phyloP scores from a whole-genome alignment of 2,113 vertebrate species.

The Opisthocomus hoazin region DNA sequence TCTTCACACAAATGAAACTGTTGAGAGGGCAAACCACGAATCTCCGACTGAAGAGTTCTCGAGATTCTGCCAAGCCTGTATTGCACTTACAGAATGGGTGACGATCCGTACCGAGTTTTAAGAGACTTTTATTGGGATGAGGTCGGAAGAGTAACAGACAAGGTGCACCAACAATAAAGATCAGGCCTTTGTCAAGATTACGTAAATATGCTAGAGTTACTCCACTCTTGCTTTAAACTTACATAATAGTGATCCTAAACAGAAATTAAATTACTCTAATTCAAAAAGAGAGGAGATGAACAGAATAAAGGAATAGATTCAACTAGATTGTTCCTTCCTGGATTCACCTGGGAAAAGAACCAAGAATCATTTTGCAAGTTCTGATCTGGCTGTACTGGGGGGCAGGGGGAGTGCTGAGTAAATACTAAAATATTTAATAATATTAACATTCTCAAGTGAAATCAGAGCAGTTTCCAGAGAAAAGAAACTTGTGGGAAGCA shows the following conservation, averaged over 20 bases:
- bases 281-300: neutral
- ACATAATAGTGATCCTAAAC: neutral
- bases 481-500: conserved; percentile 27
- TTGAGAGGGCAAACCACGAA: neutral
- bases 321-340: neutral
- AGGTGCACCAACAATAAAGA: neutral
- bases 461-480: neutral
- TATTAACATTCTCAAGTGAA: conserved; percentile 5
- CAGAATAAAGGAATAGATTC: neutral
- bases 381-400: neutral
- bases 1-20: neutral
- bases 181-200: neutral
- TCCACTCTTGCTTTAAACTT: neutral
- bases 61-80: neutral
- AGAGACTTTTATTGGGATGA: neutral
- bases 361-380: neutral
- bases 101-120: neutral
- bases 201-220: neutral
- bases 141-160: neutral
- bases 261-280: neutral
- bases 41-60: neutral
- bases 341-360: neutral
- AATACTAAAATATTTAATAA: neutral
- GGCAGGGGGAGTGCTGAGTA: neutral
- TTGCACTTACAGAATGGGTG: neutral